Conservation (phyloP, 2,888 invertebrate genomes). For the Phlogophora meticulosa region DNA sequence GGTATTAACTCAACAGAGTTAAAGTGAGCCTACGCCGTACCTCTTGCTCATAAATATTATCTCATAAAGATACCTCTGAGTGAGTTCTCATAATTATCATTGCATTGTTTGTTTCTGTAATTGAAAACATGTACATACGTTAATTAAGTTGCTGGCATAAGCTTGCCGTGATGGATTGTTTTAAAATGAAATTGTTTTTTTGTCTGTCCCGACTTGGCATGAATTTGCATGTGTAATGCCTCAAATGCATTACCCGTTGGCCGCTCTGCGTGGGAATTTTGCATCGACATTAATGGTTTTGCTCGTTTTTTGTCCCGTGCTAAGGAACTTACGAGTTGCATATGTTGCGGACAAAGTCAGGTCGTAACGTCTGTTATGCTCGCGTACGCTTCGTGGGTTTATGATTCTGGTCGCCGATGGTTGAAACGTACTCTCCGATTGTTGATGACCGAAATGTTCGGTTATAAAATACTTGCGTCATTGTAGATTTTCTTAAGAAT, state of each 20-base stretch:
- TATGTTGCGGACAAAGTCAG: constrained; percentile 62
- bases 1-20: constrained; percentile 15
- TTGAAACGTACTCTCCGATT: constrained; percentile 33
- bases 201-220: constrained; percentile 79
- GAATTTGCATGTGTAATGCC: constrained; percentile 86
- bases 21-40: constrained; percentile 5
- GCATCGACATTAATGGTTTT: constrained; percentile 75
- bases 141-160: constrained; percentile 86
- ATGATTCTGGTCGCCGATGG: constrained; percentile 37
- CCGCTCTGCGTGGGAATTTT: constrained; percentile 81
- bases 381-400: constrained; percentile 46
- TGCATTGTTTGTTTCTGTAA: constrained; percentile 86
- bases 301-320: constrained; percentile 82
- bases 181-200: constrained; percentile 82
- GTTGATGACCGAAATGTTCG: constrained; percentile 28
- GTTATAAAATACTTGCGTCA: constrained; percentile 22
- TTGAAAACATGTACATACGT: constrained; percentile 81
- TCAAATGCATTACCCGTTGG: constrained; percentile 82
- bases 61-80: constrained; percentile 53
- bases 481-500: constrained; percentile 18
- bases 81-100: constrained; percentile 66
- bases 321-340: constrained; percentile 72
- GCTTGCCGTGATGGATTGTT: constrained; percentile 85
- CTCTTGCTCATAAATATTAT: constrained; percentile 53
- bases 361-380: constrained; percentile 67